Evolutionary conservation across 2,797 vertebrate species (phyloP).

Genomic region (Gymnopithys bicolor): DNA sequence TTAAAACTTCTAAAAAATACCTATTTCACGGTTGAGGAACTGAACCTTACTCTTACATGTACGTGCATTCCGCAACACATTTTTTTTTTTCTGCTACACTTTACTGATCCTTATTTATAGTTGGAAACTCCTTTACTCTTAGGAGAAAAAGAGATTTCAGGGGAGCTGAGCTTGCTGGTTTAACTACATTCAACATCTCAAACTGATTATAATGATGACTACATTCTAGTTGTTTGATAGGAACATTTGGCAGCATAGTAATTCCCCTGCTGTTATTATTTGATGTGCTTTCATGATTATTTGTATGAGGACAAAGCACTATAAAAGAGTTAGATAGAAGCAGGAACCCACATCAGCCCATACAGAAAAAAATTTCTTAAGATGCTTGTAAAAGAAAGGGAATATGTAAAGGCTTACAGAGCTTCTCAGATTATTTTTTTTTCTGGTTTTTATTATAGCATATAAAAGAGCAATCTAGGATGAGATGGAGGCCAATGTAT

Average conservation of each 20-base stretch:
- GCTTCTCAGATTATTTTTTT: not conserved
- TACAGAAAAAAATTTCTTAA: not conserved
- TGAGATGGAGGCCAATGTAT: not conserved
- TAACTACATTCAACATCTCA: constrained; percentile 23
- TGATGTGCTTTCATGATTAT: constrained; percentile 55
- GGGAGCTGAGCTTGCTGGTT: constrained; percentile 38
- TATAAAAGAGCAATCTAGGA: not conserved
- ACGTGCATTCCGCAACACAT: not conserved
- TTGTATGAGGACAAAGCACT: constrained; percentile 51
- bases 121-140: not conserved
- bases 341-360: not conserved
- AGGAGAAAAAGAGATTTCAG: constrained; percentile 22
- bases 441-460: not conserved
- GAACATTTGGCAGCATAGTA: constrained; percentile 47
- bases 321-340: constrained; percentile 34
- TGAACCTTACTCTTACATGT: not conserved
- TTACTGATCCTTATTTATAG: not conserved
- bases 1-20: not conserved
- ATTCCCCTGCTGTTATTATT: constrained; percentile 60
- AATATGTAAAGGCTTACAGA: not conserved
- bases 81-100: not conserved
- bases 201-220: constrained; percentile 49
- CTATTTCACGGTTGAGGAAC: not conserved
- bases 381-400: not conserved
- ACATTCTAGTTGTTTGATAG: constrained; percentile 22